A percentile compares a stretch with the other conserved stretches of the same genome.
These are phyloP conservation scores for Euplagia quadripunctaria DNA, from an alignment of 2,888 invertebrate species.

Conservation along the genomic window DNA sequence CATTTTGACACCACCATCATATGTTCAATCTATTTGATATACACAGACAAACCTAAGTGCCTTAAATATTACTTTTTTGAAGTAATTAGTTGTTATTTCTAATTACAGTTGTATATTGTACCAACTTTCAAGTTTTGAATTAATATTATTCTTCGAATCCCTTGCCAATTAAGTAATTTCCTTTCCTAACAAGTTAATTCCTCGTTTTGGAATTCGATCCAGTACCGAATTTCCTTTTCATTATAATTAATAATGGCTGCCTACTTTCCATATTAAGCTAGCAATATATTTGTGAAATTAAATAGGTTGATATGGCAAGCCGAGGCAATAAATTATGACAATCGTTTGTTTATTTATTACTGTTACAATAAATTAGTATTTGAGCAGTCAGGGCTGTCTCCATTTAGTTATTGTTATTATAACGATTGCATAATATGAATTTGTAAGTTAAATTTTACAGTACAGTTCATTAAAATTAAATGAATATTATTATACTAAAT, in stretches of 20 bases:
- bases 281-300: constrained; percentile 45
- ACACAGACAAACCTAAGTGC: background rate
- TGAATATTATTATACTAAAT: too few species aligned
- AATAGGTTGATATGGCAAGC: constrained; percentile 56
- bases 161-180: constrained; percentile 5
- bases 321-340: constrained; percentile 43
- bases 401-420: constrained; percentile 4
- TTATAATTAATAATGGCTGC: constrained; percentile 29
- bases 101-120: background rate
- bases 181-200: constrained; percentile 3
- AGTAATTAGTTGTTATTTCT: background rate
- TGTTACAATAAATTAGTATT: constrained; percentile 17
- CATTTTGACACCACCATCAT: too few species aligned
- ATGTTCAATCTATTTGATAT: too few species aligned
- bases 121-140: background rate
- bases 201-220: constrained; percentile 7
- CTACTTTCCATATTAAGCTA: constrained; percentile 20
- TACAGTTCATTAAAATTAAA: too few species aligned
- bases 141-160: background rate
- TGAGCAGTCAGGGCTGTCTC: background rate
- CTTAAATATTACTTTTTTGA: background rate
- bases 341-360: constrained; percentile 22
- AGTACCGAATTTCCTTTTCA: constrained; percentile 15
- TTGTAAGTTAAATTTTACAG: background rate
- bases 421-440: background rate